Evolutionary conservation across 2,797 vertebrate species (phyloP), one percentile per base, ranked within the genome.

Genomic region (Sebastes trivittatus): DNA sequence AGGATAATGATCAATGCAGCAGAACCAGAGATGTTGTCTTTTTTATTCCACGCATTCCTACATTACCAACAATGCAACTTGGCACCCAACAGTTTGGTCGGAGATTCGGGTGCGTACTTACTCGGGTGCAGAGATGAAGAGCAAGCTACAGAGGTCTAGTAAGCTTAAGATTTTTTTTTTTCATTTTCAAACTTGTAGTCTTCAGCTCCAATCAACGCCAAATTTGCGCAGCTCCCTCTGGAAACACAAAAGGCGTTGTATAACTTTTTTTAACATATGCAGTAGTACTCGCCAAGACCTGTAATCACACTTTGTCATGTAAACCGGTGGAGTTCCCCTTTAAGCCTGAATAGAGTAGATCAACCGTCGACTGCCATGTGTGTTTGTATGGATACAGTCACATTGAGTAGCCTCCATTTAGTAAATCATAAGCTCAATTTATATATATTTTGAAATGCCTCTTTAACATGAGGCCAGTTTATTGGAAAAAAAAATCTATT

Each of bases 401-500:
- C n/a, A 54, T 6, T n/a, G 38, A 72, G n/a, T 18, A 30, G 11
- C 16, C 29, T 70, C 6, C 2, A 6, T 34, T 78, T 69, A 36
- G 23, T 59, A 70, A 58, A 74, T 25, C 0, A 30, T 29, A 25
- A 30, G 10, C 0, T 49, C 16, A 8, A 20, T 1, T 76, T 6
- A 56, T 6, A 2, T 80, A 22, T 54, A 9, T 80, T 76, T 70
- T 70, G 56, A 27, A 49, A 58, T 22, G 13, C 23, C 14, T 58
- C 5, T 38, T 67, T 58, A 0, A 23, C 7, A 46, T 13, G 3
- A 59, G 42, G 23, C 1, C 10, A 32, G 10, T 46, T 80, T 25
- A 5, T 72, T 46, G 42, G 6, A 2, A 2, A 38, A 20, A 32
- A 27, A 65, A 32, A 11, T 38, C 2, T 5, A 7, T 66, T 32